Base-by-base conservation (phyloP, 2,888 invertebrate species). In the Prenolepis imparis region DNA sequence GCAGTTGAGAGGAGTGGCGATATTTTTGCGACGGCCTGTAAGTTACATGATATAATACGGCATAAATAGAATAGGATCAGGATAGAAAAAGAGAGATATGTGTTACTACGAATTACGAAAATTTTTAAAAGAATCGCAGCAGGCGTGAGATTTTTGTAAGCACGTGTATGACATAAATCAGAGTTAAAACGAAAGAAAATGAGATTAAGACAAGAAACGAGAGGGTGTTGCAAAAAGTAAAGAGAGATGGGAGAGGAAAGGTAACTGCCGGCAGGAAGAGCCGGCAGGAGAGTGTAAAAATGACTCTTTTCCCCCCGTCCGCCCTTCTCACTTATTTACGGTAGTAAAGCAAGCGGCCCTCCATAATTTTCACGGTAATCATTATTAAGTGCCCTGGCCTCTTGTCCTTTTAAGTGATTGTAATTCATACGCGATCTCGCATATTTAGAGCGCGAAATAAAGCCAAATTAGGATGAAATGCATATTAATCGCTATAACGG, bases 351-450 rank as follows among this genome's bases (percentile, higher is more conserved):
- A 68, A 59, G 82, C 48, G 59, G 64, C 72, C 80, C 84, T 48
- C 83, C 88, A 84, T 89, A 91, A 90, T 86, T 91, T 83, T 81
- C 87, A 3, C 61, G 15, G 68, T 90, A 91, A 91, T 92, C 91
- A 86, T 90, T 91, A 92, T 91, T 90, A 92, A 92, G 88, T 88
- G 85, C 84, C 83, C 66, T 78, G 59, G 55, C 59, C 67, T 48
- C 74, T 63, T 61, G 64, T 66, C 48, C 61, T 59, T 66, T 75
- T 84, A 88, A 88, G 84, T 82, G 88, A 92, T 92, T 88, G 90
- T 91, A 91, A 92, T 90, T 91, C 90, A 90, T 85, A 59, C 80
- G 75, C 73, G 70, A 64, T 52, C 68, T 67, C 61, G 48, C 63
- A 67, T 84, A 84, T 82, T 28, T 28, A 28, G n/a, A 75, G 39